A percentile compares a stretch with the other conserved stretches of the same genome.
phyloP scores from a whole-genome alignment of 2,797 vertebrate genomes.

The Chiloscyllium punctatum region DNA sequence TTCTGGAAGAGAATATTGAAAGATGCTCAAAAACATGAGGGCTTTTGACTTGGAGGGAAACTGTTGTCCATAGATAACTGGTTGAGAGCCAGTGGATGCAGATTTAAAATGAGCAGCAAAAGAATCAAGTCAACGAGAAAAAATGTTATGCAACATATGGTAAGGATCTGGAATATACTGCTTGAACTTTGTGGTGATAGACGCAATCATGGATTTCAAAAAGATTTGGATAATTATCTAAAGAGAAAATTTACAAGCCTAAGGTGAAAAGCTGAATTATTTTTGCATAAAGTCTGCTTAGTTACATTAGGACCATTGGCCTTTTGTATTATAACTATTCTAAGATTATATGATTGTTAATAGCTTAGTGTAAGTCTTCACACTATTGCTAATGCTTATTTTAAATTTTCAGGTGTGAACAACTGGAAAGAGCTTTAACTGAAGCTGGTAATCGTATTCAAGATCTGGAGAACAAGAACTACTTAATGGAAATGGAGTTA shows the following conservation, averaged over 20 bases:
- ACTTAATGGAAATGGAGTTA: constrained; percentile 73
- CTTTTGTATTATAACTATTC: neutral
- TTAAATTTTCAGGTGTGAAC: constrained; percentile 65
- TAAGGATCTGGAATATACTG: neutral
- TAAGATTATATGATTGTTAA: neutral
- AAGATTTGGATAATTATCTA: too few species aligned
- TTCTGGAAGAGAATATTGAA: neutral
- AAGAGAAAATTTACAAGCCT: neutral
- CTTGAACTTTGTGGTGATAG: too few species aligned
- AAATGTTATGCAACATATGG: neutral
- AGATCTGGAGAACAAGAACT: constrained; percentile 78
- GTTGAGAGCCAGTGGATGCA: neutral
- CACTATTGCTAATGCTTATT: neutral
- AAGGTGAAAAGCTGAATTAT: neutral
- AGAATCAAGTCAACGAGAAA: neutral
- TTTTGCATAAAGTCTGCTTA: neutral
- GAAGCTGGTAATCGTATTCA: constrained; percentile 68
- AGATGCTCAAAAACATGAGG: neutral
- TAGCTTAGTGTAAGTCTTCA: constrained; percentile 37
- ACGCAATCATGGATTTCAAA: too few species aligned
- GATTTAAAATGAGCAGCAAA: neutral
- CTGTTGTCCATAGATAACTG: neutral
- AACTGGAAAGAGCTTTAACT: constrained; percentile 71
- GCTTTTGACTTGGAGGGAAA: neutral
- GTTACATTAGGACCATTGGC: neutral